Percentiles rank a stretch among this genome's conserved stretches.
These are phyloP conservation scores for Acanthaster planci DNA, from an alignment of 35 echinoderm and acorn worm species.

Conservation along the genomic window DNA sequence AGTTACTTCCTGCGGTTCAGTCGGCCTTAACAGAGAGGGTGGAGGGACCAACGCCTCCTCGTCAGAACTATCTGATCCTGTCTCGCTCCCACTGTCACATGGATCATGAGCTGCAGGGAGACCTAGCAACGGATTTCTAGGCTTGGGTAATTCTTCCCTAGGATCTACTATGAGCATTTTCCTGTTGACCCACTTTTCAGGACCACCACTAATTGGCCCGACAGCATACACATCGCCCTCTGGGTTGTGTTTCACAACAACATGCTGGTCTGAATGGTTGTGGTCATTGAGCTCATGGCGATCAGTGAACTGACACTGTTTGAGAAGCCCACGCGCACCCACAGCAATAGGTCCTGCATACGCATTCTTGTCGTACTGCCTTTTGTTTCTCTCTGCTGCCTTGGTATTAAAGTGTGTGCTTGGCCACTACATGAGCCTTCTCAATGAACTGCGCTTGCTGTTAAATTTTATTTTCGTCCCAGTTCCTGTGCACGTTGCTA, in stretches of 20 bases:
- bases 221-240: neutral
- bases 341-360: neutral
- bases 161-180: neutral
- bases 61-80: neutral
- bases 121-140: neutral
- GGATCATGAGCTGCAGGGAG: neutral
- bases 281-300: neutral
- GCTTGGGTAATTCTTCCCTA: neutral
- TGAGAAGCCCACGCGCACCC: neutral
- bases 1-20: neutral
- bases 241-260: neutral
- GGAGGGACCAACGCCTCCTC: neutral
- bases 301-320: no score
- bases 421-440: neutral
- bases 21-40: neutral
- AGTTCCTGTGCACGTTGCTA: slow-evolving; percentile 10
- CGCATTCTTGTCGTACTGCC: slow-evolving; percentile 1
- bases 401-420: neutral
- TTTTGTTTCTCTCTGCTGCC: slow-evolving; percentile 7
- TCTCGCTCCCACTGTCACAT: neutral
- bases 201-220: neutral
- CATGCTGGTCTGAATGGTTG: neutral
- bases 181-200: neutral
- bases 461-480: neutral
- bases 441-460: neutral